Conservation (phyloP, 2,113 vertebrate genomes). For the Phainopepla nitens region DNA sequence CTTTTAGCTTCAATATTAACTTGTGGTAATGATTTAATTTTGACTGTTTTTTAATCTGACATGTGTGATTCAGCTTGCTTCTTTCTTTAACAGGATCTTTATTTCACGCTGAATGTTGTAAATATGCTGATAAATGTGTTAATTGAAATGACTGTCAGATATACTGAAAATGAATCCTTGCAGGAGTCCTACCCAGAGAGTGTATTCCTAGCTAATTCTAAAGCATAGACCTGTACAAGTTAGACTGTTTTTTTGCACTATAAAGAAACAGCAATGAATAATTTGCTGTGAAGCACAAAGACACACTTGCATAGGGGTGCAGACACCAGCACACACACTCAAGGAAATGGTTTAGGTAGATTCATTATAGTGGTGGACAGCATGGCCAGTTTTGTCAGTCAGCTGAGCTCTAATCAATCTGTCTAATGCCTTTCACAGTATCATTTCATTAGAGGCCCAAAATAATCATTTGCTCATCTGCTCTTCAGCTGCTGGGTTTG, state of each 20-base stretch:
- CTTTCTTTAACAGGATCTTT: background rate
- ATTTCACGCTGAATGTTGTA: constrained; percentile 22
- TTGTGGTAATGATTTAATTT: background rate
- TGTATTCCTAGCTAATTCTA: background rate
- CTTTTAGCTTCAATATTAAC: background rate
- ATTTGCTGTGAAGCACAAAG: background rate
- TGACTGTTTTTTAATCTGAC: background rate
- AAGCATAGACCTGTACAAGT: background rate
- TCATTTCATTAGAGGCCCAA: constrained; percentile 47
- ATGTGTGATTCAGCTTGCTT: constrained; percentile 15
- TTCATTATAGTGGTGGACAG: background rate
- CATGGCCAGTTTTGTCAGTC: constrained; percentile 14
- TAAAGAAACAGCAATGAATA: background rate
- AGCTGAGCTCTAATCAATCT: constrained; percentile 46
- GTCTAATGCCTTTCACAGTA: constrained; percentile 16
- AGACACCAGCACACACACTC: background rate
- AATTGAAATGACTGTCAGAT: constrained; percentile 52
- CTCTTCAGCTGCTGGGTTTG: constrained; percentile 13
- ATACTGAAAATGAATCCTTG: constrained; percentile 23
- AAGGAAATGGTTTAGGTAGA: background rate
- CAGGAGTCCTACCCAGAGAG: constrained; percentile 7
- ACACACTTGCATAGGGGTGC: background rate
- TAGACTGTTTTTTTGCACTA: background rate
- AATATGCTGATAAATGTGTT: constrained; percentile 45
- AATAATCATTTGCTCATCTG: constrained; percentile 49